Evolutionary conservation across 2,888 invertebrate species (phyloP).

Genomic region (Pollenia griseotomentosa): DNA sequence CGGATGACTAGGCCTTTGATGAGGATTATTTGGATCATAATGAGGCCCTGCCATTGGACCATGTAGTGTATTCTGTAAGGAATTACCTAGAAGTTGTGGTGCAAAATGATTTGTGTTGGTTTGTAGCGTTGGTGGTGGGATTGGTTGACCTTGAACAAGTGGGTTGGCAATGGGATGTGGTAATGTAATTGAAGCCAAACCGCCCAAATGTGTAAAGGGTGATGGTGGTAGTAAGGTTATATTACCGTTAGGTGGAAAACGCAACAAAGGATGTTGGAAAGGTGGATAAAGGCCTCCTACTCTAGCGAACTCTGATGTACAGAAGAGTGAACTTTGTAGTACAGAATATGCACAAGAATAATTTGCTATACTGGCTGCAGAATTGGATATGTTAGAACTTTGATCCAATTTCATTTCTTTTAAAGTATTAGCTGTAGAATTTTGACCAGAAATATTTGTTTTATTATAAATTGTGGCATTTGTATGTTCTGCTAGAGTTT

Average conservation of each 20-base stretch:
- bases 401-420: constrained; percentile 75
- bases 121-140: constrained; percentile 77
- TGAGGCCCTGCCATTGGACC: constrained; percentile 71
- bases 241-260: constrained; percentile 81
- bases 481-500: constrained; percentile 50
- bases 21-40: constrained; percentile 77
- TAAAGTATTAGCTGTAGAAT: constrained; percentile 66
- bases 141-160: constrained; percentile 82
- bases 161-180: constrained; percentile 76
- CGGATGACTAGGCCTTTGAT: constrained; percentile 79
- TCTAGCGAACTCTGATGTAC: constrained; percentile 76
- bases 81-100: constrained; percentile 73
- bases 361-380: constrained; percentile 67
- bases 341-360: constrained; percentile 70
- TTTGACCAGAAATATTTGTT: constrained; percentile 54
- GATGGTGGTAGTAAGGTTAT: constrained; percentile 76
- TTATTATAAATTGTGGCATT: constrained; percentile 53
- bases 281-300: constrained; percentile 77
- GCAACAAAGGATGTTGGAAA: constrained; percentile 77
- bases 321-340: constrained; percentile 76
- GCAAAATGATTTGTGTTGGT: constrained; percentile 76
- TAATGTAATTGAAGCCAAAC: constrained; percentile 71
- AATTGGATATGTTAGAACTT: constrained; percentile 68
- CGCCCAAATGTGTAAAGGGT: constrained; percentile 71
- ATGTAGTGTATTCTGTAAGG: constrained; percentile 75